Percentiles rank a stretch among this genome's conserved stretches.
These are phyloP conservation scores for Thera obeliscata DNA, from an alignment of 2,888 invertebrate genomes.

Conservation along the genomic window DNA sequence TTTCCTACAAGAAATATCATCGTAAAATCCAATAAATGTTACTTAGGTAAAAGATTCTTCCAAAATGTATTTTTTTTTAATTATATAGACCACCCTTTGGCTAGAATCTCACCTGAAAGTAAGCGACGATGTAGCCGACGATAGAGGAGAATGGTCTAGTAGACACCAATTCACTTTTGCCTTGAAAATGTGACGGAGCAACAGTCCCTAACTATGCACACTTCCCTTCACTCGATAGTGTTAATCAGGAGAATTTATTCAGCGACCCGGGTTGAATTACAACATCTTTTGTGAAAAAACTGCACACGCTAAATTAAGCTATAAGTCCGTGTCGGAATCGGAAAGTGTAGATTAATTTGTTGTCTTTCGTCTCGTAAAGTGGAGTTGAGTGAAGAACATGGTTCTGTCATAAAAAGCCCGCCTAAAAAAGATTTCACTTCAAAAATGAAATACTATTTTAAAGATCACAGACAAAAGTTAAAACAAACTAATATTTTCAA, in stretches of 20 bases:
- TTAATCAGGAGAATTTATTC: conserved; percentile 76
- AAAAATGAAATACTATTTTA: too few relatives aligned
- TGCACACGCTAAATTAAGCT: conserved; percentile 39
- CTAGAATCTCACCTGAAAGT: too few relatives aligned
- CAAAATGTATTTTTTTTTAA: too few relatives aligned
- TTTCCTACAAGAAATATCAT: too few relatives aligned
- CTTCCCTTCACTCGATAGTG: conserved; percentile 69
- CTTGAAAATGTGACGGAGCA: conserved; percentile 1
- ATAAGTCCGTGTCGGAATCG: conserved; percentile 23
- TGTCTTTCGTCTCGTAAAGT: neutral
- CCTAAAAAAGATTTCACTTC: too few relatives aligned
- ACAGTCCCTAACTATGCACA: conserved; percentile 41
- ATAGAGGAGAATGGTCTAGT: too few relatives aligned
- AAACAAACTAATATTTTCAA: too few relatives aligned
- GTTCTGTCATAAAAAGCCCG: neutral
- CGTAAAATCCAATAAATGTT: too few relatives aligned
- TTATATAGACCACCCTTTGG: too few relatives aligned
- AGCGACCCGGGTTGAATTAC: conserved; percentile 63
- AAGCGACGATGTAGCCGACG: too few relatives aligned
- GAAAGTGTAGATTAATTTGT: conserved; percentile 37
- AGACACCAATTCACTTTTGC: neutral
- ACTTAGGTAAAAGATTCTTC: too few relatives aligned
- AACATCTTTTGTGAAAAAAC: conserved; percentile 40
- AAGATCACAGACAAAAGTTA: too few relatives aligned
- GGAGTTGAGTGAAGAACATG: neutral